These are phyloP conservation scores for Liodrosophila aerea DNA, from an alignment of 2,888 invertebrate genomes.

Conservation along the genomic window DNA sequence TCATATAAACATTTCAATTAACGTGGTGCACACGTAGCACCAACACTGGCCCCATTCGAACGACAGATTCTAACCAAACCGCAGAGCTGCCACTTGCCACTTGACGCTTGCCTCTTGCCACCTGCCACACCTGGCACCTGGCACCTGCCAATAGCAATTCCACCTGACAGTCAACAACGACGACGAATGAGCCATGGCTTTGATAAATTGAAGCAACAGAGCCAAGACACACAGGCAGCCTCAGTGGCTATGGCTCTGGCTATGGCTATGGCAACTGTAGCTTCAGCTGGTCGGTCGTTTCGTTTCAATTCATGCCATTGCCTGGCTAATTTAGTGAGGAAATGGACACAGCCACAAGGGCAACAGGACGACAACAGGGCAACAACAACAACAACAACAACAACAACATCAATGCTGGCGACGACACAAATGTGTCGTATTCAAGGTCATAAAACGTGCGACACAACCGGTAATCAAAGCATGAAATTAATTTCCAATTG, in stretches of 20 bases:
- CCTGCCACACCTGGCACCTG: background rate
- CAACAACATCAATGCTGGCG: conserved; percentile 21
- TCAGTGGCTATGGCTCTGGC: no score
- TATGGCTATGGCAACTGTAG: conserved; percentile 4
- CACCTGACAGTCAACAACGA: conserved; percentile 56
- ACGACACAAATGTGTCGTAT: conserved; percentile 76
- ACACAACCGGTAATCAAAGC: conserved; percentile 78
- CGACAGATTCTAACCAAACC: conserved; percentile 5
- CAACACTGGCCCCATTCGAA: conserved; percentile 21
- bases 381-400: conserved; percentile 7
- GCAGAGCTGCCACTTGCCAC: background rate
- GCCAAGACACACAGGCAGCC: conserved; percentile 43
- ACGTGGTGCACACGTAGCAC: conserved; percentile 64
- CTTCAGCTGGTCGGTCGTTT: conserved; percentile 43
- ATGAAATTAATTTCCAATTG: conserved; percentile 77
- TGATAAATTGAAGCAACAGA: conserved; percentile 71
- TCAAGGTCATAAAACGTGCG: conserved; percentile 78
- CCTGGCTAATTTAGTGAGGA: conserved; percentile 76
- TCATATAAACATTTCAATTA: conserved; percentile 78
- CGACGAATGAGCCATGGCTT: conserved; percentile 72
- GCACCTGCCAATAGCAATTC: conserved; percentile 7
- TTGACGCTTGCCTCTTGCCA: background rate
- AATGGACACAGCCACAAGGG: conserved; percentile 56
- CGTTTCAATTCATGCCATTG: conserved; percentile 76
- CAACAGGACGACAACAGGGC: conserved; percentile 18